phyloP scores from a whole-genome alignment of 2,797 vertebrate species.

The Chrysocyon brachyurus region DNA sequence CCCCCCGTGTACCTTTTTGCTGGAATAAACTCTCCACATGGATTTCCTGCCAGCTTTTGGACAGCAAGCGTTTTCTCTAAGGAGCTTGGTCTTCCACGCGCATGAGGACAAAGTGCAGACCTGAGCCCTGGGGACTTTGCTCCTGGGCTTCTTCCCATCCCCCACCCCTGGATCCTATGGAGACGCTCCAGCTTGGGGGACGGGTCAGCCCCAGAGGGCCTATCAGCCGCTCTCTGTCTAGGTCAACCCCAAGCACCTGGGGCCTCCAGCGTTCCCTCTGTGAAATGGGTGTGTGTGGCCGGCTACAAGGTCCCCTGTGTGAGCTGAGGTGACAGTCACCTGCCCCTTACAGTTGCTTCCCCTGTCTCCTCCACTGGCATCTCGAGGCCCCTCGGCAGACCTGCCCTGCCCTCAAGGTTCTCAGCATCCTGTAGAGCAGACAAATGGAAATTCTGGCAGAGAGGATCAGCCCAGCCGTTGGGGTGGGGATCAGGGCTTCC shows the following conservation, averaged over 20 bases:
- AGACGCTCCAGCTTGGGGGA: background rate
- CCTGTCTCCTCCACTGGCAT: rapidly evolving
- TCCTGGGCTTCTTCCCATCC: background rate
- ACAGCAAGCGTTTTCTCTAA: background rate
- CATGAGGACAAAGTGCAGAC: background rate
- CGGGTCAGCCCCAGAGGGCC: too few relatives aligned
- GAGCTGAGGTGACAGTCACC: background rate
- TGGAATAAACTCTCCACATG: background rate
- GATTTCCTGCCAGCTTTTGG: background rate
- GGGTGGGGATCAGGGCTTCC: background rate
- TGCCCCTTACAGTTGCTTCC: background rate
- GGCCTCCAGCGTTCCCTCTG: background rate
- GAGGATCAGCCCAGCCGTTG: background rate
- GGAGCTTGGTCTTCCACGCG: background rate
- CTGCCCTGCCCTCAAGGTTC: background rate
- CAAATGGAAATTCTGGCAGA: background rate
- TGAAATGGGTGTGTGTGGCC: background rate
- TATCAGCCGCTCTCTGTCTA: background rate
- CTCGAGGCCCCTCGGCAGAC: background rate
- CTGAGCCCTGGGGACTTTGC: background rate
- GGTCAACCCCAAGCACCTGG: background rate
- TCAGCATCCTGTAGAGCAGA: background rate
- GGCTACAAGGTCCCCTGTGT: background rate
- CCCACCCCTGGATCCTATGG: background rate
- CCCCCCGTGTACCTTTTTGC: background rate